These are phyloP conservation scores for Camponotus pennsylvanicus DNA, from an alignment of 1,140 invertebrate genomes.

Conservation along the genomic window DNA sequence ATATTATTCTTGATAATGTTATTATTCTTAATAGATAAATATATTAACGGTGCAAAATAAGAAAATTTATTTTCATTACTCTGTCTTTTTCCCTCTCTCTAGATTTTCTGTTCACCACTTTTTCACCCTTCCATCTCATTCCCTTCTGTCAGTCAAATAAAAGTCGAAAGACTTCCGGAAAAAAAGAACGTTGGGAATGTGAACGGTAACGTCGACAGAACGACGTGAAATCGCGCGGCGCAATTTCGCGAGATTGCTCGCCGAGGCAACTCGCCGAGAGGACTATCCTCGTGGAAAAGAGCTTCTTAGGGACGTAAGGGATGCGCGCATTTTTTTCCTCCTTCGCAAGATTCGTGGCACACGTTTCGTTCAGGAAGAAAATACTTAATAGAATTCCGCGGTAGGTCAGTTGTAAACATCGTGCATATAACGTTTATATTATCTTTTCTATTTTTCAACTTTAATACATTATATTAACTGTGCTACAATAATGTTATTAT, in stretches of 20 bases:
- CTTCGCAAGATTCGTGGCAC: slow-evolving; percentile 38
- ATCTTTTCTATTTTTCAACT: background rate
- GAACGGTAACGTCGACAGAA: slow-evolving; percentile 75
- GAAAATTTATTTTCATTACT: slow-evolving; percentile 4
- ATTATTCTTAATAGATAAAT: background rate
- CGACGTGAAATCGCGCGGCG: slow-evolving; percentile 77
- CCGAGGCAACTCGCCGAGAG: slow-evolving; percentile 64
- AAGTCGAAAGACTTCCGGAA: slow-evolving; percentile 64
- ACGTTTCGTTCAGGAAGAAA: slow-evolving; percentile 44
- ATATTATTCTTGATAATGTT: background rate
- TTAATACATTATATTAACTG: background rate
- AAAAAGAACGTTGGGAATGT: slow-evolving; percentile 67
- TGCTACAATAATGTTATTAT: background rate
- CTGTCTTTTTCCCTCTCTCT: background rate
- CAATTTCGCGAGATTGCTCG: slow-evolving; percentile 79
- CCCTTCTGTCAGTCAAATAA: slow-evolving; percentile 62
- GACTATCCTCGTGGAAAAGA: slow-evolving; percentile 71
- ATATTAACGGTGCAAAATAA: background rate
- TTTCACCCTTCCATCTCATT: slow-evolving; percentile 9
- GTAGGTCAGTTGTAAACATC: slow-evolving; percentile 33
- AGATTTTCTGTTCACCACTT: slow-evolving; percentile 30
- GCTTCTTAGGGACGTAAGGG: slow-evolving; percentile 57
- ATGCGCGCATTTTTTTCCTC: slow-evolving; percentile 62
- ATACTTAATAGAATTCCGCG: slow-evolving; percentile 33
- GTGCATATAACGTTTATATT: background rate